Evolutionary conservation across 2,797 vertebrate genomes (phyloP), one percentile per base, ranked within the genome.

Genomic region (Sitta carolinensis): DNA sequence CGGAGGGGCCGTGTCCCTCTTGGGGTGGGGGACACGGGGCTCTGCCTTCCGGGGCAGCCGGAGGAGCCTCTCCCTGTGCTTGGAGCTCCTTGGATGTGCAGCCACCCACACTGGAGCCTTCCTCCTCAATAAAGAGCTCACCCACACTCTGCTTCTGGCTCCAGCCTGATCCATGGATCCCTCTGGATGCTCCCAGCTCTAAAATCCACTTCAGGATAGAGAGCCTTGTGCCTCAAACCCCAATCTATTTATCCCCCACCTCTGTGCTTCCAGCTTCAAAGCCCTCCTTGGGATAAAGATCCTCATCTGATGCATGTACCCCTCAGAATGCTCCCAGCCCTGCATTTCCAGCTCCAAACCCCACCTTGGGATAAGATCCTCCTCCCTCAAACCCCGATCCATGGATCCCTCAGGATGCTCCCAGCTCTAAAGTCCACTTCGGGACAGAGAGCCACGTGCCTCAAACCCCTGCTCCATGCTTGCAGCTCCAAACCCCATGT

Each of bases 41-140:
- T 78, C 77, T 58, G 63, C 88, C 79, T 85, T 15, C 79, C 13
- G 1, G 77, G 40, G 64, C 4, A 14, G 73, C 52, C 42, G 13
- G 52, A 81, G 52, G 57, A 73, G 18, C 57, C 47, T 55, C 87
- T 50, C 43, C 73, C 72, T 40, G 79, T 13, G 79, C 72, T 70
- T 16, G n/a, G 87, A 70, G 87, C 84, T 88, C 72, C 84, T 26
- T 5, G 67, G 90, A 76, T 45, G 61, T 16, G 55, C 77, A 79
- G 48, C 67, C 76, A 25, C 92, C 80, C 40, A 16, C 2, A 16
- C 74, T 32, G 30, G 63, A 84, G 72, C 50, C 86, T 26, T 86
- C 75, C 58, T 92, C 61, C 58, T 48, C 25, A 97, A 97, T 96
- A 97, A 97, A 97, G 69, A 90, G 45, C 66, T 93, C 79, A 36